phyloP scores from a whole-genome alignment of 1,140 invertebrate species.

The Drosophila nigrodunni region DNA sequence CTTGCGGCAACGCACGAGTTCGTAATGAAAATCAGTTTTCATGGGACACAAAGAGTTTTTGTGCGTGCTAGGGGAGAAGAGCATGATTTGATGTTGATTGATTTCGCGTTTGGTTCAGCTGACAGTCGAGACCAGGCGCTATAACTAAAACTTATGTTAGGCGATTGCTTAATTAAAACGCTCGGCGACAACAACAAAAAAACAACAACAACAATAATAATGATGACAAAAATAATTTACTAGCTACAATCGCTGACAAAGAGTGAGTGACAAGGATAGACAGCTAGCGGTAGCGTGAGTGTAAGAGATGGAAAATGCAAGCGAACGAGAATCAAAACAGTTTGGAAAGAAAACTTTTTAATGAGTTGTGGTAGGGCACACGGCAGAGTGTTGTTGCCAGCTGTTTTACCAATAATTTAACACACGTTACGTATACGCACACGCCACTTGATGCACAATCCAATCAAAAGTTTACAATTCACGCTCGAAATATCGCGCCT shows the following conservation, averaged over 20 bases:
- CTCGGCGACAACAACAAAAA: not conserved
- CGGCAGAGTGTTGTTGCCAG: slow-evolving; percentile 19
- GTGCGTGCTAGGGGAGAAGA: not conserved
- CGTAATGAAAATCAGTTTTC: slow-evolving; percentile 73
- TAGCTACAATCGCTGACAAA: slow-evolving; percentile 29
- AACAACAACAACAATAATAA: slow-evolving; percentile 5
- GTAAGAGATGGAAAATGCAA: no score
- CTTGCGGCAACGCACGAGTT: slow-evolving; percentile 21
- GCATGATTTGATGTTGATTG: slow-evolving; percentile 66
- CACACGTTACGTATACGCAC: slow-evolving; percentile 69
- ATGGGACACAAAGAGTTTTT: slow-evolving; percentile 37
- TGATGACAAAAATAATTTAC: slow-evolving; percentile 14
- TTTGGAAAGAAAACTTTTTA: slow-evolving; percentile 72
- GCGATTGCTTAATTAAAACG: slow-evolving; percentile 72
- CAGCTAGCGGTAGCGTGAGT: no score
- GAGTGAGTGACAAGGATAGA: slow-evolving; percentile 8
- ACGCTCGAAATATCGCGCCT: slow-evolving; percentile 73
- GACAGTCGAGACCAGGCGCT: slow-evolving; percentile 31
- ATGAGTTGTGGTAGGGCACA: slow-evolving; percentile 64
- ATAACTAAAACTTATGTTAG: slow-evolving; percentile 53
- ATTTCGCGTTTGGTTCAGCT: slow-evolving; percentile 60
- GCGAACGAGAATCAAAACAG: slow-evolving; percentile 54
- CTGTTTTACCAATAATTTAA: slow-evolving; percentile 70
- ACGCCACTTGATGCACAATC: slow-evolving; percentile 75
- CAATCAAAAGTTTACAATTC: slow-evolving; percentile 83